Conservation (phyloP, 2,888 invertebrate species). For the Andrena camellia region DNA sequence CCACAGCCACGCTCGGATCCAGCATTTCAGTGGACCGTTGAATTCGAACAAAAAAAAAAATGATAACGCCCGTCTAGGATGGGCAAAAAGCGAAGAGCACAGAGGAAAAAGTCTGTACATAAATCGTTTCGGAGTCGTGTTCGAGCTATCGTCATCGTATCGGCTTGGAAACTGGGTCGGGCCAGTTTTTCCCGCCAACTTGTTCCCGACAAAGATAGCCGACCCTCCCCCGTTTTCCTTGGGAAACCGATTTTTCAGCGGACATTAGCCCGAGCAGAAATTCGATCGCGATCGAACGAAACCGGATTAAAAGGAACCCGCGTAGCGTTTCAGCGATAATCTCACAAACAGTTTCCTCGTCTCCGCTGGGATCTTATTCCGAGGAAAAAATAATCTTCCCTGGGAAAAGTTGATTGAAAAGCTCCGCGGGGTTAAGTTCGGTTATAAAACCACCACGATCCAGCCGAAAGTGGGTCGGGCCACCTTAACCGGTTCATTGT, state of each 20-base stretch:
- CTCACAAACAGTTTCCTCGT: background rate
- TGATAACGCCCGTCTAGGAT: background rate
- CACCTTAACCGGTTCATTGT: slow-evolving; percentile 54
- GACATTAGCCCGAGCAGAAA: slow-evolving; percentile 4
- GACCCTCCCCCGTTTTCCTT: background rate
- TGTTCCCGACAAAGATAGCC: slow-evolving; percentile 50
- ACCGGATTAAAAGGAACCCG: slow-evolving; percentile 21
- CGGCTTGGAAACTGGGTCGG: slow-evolving; percentile 49
- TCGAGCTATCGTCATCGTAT: slow-evolving; percentile 48
- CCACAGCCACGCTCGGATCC: background rate
- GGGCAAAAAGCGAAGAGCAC: background rate
- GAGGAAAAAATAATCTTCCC: slow-evolving; percentile 32
- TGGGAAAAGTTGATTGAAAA: slow-evolving; percentile 56
- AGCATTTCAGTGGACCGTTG: background rate
- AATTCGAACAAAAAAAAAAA: slow-evolving; percentile 2
- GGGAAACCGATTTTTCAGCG: slow-evolving; percentile 5
- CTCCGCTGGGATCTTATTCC: slow-evolving; percentile 17
- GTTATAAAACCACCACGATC: slow-evolving; percentile 41
- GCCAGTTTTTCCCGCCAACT: slow-evolving; percentile 55
- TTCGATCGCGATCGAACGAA: slow-evolving; percentile 22
- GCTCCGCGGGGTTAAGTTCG: slow-evolving; percentile 47
- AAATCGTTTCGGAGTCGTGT: slow-evolving; percentile 48
- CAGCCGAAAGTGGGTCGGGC: slow-evolving; percentile 53
- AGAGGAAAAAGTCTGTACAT: slow-evolving; percentile 56
- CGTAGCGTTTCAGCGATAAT: background rate